Base-by-base conservation (phyloP, 2,888 invertebrate species). In the Atethmia centrago region DNA sequence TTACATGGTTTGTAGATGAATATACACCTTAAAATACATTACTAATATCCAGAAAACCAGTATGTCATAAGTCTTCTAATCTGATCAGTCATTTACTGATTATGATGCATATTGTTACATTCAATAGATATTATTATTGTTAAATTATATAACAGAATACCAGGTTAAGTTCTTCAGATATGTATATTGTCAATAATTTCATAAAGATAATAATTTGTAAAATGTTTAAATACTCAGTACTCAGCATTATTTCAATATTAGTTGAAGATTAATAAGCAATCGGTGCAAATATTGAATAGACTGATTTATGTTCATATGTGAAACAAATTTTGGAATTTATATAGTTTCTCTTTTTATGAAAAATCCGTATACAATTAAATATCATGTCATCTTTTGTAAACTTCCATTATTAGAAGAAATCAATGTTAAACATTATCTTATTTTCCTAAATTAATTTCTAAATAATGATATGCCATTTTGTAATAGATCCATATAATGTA, bases 151-250 rank as follows among this genome's bases (percentile, higher is more conserved):
- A 61, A 53, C 71, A 71, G 62, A 64, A 53, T 66, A 74, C 58
- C 83, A 71, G 78, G 59, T 74, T 80, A 80, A 66, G 76, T 83
- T 76, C 31, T 71, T 71, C 69, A 77, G 47, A 75, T 77, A 74
- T 74, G 69, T 71, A 71, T 73, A 69, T 53, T 79, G 59, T 73
- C 61, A 71, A 51, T 66, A 58, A 12, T 66, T n/a, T n/a, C n/a
- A n/a, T n/a, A n/a, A n/a, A n/a, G n/a, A n/a, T n/a, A n/a, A n/a
- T n/a, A n/a, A n/a, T n/a, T n/a, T 66, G 71, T 78, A 51, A 72
- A 80, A 58, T 80, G 68, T 83, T 59, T 80, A 61, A 81, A 84
- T 84, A 78, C 78, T 80, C 74, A 84, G 69, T 71, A 79, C 64
- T 71, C 61, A 71, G 69, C 53, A 63, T 65, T 74, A 71, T 74